Base-by-base conservation (phyloP, 2,113 vertebrate species). In the Tachysurus vachellii region DNA sequence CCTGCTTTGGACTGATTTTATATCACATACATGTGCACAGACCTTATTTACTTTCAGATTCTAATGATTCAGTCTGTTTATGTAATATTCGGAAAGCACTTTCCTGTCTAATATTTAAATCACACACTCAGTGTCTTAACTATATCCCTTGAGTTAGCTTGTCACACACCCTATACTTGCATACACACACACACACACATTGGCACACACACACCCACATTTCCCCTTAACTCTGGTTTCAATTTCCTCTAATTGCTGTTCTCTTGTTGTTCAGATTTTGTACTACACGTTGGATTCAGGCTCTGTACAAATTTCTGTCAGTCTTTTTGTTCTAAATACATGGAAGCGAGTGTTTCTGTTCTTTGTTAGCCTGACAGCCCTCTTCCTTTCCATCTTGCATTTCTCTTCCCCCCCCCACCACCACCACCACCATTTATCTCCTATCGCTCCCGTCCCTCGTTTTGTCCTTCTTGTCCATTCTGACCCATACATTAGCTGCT, bases 241-340 rank as follows among this genome's bases (percentile, higher is more conserved):
- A 84, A 81, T 90, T 87, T 84, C 59, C 83, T 86, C 85, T 89
- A 82, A 88, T 82, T 85, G 82, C 84, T 17, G 73, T 47, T 76
- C 21, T 66, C 54, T 85, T 66, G 42, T 88, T 85, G 86, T 68
- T 83, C 85, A 0, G 70, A 83, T 88, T 73, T 84, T 85, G 87
- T 56, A 66, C 77, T 62, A 59, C 90, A 81, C 73, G 89, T 85
- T 85, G 80, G 83, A 84, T 84, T 61, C 83, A 53, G 76, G 85
- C 85, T 85, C 73, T 77, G 64, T 77, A 85, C 87, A 88, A 84
- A 88, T 87, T 87, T 81, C 88, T 88, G 88, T 86, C 87, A 85
- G 82, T 71, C 80, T 66, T 83, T 64, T 87, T 88, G 73, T 83
- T 57, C 66, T 66, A 47, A 84, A 56, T 71, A 77, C 80, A 62